Conservation (phyloP, 2,113 vertebrate genomes). For the Mesocricetus auratus region DNA sequence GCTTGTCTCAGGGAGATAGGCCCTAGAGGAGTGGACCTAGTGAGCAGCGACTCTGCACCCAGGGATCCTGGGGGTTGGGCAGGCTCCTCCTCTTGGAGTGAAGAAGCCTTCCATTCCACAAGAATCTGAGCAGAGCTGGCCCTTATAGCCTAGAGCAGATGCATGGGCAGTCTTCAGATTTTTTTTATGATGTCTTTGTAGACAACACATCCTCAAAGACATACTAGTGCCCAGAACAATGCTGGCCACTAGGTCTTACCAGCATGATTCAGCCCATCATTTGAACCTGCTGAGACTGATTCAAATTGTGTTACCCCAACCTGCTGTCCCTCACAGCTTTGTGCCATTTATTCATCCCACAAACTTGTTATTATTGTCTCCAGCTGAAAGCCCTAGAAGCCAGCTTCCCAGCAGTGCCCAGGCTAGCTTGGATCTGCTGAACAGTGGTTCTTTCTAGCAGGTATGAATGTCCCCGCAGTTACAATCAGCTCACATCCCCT, state of each 20-base stretch:
- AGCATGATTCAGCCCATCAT: neutral
- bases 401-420: neutral
- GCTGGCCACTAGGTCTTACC: neutral
- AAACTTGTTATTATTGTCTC: neutral
- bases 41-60: rapidly evolving
- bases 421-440: neutral
- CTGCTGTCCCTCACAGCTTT: neutral
- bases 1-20: neutral
- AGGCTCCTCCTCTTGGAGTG: neutral
- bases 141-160: neutral
- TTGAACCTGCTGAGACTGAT: neutral
- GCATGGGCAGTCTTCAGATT: neutral
- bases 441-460: neutral
- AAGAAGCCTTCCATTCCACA: neutral
- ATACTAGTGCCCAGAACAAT: neutral
- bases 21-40: neutral
- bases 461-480: neutral
- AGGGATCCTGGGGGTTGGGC: neutral
- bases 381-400: neutral
- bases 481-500: neutral
- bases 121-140: neutral
- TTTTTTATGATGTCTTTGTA: neutral
- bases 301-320: neutral
- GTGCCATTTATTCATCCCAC: neutral
- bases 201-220: neutral